Evolutionary conservation across 2,113 vertebrate species (phyloP).

Genomic region (Uropsilus gracilis): DNA sequence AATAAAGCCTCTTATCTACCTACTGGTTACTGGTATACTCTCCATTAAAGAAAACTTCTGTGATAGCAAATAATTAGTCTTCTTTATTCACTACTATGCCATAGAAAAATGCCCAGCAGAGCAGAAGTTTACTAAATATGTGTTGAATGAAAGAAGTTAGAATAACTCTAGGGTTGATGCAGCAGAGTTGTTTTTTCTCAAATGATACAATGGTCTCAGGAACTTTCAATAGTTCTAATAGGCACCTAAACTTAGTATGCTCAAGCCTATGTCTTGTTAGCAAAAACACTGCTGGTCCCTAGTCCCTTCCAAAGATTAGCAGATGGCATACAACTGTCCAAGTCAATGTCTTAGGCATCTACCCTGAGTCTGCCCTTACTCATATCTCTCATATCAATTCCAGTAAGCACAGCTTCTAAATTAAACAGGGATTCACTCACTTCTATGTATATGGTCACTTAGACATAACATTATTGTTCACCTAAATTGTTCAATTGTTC

Average conservation of each 20-base stretch:
- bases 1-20: background rate
- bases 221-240: background rate
- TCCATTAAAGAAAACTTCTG: background rate
- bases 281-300: background rate
- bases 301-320: background rate
- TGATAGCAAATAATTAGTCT: background rate
- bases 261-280: constrained; percentile 16
- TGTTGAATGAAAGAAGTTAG: background rate
- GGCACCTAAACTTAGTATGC: background rate
- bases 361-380: background rate
- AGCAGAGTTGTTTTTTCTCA: background rate
- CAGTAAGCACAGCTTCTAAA: background rate
- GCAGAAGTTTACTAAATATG: background rate
- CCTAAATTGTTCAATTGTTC: background rate
- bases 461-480: background rate
- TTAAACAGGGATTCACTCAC: background rate
- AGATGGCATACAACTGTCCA: background rate
- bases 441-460: background rate
- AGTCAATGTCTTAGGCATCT: background rate
- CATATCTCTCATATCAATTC: background rate
- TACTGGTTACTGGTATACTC: background rate
- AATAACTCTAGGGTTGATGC: background rate
- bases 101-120: background rate
- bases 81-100: background rate
- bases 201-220: background rate